phyloP scores from a whole-genome alignment of 2,888 invertebrate species.

The Stenotaenia linearis region DNA sequence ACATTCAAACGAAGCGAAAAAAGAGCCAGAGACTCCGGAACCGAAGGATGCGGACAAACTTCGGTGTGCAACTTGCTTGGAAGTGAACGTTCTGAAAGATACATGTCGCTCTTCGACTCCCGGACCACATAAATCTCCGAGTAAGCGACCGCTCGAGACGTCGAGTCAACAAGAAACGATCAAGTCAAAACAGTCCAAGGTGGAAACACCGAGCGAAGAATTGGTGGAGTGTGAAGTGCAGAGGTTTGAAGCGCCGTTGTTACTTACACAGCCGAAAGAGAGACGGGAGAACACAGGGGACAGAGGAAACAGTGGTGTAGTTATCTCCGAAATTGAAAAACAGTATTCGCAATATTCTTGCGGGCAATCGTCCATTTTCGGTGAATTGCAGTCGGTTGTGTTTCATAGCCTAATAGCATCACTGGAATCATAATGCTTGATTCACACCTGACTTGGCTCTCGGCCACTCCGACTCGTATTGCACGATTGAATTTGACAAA shows the following conservation, averaged over 20 bases:
- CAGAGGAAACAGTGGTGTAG: neutral
- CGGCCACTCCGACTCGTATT: too few relatives aligned
- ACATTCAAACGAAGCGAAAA: neutral
- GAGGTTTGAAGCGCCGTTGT: neutral
- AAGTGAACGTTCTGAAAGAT: neutral
- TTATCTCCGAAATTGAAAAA: slow-evolving; percentile 36
- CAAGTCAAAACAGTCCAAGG: neutral
- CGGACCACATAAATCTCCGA: neutral
- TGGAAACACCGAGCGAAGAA: neutral
- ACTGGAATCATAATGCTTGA: slow-evolving; percentile 51
- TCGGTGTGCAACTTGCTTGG: neutral
- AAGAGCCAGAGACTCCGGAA: neutral
- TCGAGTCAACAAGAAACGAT: neutral
- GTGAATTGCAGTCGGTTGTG: slow-evolving; percentile 57
- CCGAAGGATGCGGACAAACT: neutral
- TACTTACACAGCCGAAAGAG: neutral
- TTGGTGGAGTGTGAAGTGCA: neutral
- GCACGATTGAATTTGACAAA: too few relatives aligned
- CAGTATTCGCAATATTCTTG: slow-evolving; percentile 49
- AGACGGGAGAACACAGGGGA: neutral
- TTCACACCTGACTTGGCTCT: too few relatives aligned
- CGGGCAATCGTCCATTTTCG: slow-evolving; percentile 61
- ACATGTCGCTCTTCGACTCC: neutral
- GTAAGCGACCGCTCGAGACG: neutral
- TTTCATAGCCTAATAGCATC: slow-evolving; percentile 58